Evolutionary conservation across 2,113 vertebrate species (phyloP).

Genomic region (Osmerus eperlanus): DNA sequence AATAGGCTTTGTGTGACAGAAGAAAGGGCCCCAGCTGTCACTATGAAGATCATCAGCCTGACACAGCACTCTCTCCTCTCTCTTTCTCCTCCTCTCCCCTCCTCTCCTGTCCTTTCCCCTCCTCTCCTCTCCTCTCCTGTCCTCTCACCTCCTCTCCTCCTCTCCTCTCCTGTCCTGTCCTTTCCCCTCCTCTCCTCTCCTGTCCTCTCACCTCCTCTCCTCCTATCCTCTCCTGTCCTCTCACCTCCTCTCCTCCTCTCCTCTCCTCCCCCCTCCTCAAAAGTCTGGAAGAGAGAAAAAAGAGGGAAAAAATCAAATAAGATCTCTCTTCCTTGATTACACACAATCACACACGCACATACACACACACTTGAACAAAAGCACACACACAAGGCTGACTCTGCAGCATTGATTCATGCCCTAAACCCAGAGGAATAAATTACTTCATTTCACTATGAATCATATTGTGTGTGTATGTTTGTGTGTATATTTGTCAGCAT

Average conservation of each 20-base stretch:
- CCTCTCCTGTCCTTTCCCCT: neutral
- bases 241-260: conserved; percentile 28
- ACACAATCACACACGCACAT: neutral
- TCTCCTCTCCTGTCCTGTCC: neutral
- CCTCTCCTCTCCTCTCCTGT: too few species aligned
- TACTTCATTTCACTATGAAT: conserved; percentile 69
- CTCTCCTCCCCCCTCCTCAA: conserved; percentile 41
- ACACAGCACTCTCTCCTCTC: too few species aligned
- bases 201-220: conserved; percentile 16
- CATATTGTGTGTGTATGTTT: conserved; percentile 61
- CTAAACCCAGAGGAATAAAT: conserved; percentile 65
- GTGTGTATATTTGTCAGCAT: neutral
- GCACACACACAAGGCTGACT: neutral
- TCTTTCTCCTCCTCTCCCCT: conserved; percentile 45
- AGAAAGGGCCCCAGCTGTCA: too few species aligned
- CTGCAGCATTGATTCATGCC: conserved; percentile 64
- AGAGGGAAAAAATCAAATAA: conserved; percentile 44
- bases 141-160: rapidly evolving
- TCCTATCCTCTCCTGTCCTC: neutral
- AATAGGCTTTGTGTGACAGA: conserved; percentile 15
- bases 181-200: neutral
- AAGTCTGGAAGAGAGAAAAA: conserved; percentile 53
- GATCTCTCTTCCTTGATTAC: conserved; percentile 56
- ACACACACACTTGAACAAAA: neutral
- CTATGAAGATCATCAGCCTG: too few species aligned